Evolutionary conservation across 2,888 invertebrate genomes (phyloP), one percentile per base, ranked within the genome.

Genomic region (Diarsia mendica): DNA sequence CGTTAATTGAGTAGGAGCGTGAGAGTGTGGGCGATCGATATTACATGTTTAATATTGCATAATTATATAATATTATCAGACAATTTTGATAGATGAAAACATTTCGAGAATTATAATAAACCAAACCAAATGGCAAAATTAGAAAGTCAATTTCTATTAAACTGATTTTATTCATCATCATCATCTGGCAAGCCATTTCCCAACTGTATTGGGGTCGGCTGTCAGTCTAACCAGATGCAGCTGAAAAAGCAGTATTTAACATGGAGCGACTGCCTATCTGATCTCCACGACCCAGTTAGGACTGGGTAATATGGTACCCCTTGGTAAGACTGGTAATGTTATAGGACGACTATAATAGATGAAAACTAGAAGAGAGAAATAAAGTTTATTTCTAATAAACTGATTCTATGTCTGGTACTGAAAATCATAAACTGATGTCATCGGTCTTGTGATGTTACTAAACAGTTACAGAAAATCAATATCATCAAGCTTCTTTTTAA

Each of bases 1-100:
- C 51, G 80, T 85, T 86, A 72, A 84, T 88, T 83, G 70, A 80
- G 66, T 78, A 74, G 68, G 67, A 84, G 74, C 73, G 79, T 84
- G 80, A 75, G 85, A 81, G 63, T 68, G 60, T 64, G 23, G 8
- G 58, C 46, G 10, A 33, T 60, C 10, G 48, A 79, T 60, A 15
- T 3, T 18, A 49, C 10, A 51, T 46, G 11, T 23, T n/a, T n/a
- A n/a, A n/a, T n/a, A n/a, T n/a, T n/a, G n/a, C n/a, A n/a, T n/a
- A n/a, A n/a, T n/a, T n/a, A n/a, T 18, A 13, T 49, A 15, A 2
- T 44, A 11, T 49, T 39, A 9, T 49, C 39, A 46, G 20, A 23
- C 23, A 11, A 28, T 28, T 51, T 51, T 13, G 3, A 39, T 9
- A 15, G 0, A 28, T 9, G 11, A 6, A 33, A 13, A 46, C 3